Conservation (phyloP, 2,113 vertebrate genomes). For the Proterorhinus semilunaris region DNA sequence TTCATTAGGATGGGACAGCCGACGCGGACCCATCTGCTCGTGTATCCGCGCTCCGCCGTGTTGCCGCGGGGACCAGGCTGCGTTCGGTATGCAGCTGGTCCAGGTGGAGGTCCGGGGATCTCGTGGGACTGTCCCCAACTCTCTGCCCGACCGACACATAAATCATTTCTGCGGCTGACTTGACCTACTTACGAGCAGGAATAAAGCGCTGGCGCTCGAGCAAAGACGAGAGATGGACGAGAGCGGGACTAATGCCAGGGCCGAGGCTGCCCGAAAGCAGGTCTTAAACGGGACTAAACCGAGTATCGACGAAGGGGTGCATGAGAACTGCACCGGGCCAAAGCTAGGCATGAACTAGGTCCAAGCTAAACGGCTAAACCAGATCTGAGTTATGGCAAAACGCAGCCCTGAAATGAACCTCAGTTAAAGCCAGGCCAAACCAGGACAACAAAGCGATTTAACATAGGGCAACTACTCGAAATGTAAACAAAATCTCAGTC, state of each 20-base stretch:
- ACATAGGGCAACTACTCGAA: too few species aligned
- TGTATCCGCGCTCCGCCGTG: constrained; percentile 29
- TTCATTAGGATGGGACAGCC: constrained; percentile 27
- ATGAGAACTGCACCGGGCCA: neutral
- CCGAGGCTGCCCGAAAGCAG: too few species aligned
- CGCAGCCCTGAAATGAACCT: too few species aligned
- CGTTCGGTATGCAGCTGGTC: constrained; percentile 54
- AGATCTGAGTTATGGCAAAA: neutral
- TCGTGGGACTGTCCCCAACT: constrained; percentile 43
- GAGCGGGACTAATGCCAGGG: too few species aligned
- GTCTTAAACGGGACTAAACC: neutral
- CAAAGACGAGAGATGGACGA: too few species aligned
- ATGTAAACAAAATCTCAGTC: too few species aligned
- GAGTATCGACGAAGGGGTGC: neutral
- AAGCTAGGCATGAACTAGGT: neutral
- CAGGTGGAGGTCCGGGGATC: constrained; percentile 54
- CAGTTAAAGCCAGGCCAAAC: neutral
- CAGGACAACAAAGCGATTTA: too few species aligned
- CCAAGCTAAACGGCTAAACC: neutral
- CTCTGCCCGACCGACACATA: neutral
- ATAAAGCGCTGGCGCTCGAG: too few species aligned
- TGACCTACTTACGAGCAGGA: neutral
- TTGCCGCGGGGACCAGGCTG: constrained; percentile 46
- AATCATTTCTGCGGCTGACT: neutral
- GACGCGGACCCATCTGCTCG: constrained; percentile 47